Base-by-base conservation (phyloP, 2,888 invertebrate genomes). In the Drosophila formosana region DNA sequence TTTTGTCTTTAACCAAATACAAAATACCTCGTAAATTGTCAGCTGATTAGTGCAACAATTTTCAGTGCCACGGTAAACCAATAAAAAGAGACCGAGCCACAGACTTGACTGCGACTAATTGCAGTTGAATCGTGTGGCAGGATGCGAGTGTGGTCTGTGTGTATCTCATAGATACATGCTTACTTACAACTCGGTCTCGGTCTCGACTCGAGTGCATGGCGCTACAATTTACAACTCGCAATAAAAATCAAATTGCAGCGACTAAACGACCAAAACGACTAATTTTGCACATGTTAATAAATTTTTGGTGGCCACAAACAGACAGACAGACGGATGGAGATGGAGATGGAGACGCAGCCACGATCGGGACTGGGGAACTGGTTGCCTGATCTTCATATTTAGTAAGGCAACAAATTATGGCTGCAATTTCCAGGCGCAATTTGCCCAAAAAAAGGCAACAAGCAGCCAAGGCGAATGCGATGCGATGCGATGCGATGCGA, bases 231-330 rank as follows among this genome's bases (percentile, higher is more conserved):
- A 72, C 76, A 73, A 75, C 68, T 70, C 37, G 78, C 82, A 85
- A 88, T 86, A 86, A 86, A 86, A 85, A 79, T 85, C 87, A 80
- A 85, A 87, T 87, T 87, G 85, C 87, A 80, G 73, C 80, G 72
- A 87, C 88, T 86, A 86, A 86, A 86, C 88, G 85, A 85, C 85
- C 74, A 80, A 87, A 85, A 85, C 85, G 85, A 86, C 85, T 86
- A 87, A 86, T 86, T 86, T 87, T 67, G 77, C 88, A 87, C 85
- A 87, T 87, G 85, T 86, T 86, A 72, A 86, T 86, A 86, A 86
- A 86, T 85, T 78, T 50, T 41, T 49, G 46, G 30, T 13, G 41
- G n/a, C 13, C 46, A 66, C 67, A 52, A 47, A 55, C 58, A 62
- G 18, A 18, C 18, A 18, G 47, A 47, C 37, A 39, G 46, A 60